Evolutionary conservation across 2,113 vertebrate genomes (phyloP), one percentile per base, ranked within the genome.

Genomic region (Sprattus sprattus): DNA sequence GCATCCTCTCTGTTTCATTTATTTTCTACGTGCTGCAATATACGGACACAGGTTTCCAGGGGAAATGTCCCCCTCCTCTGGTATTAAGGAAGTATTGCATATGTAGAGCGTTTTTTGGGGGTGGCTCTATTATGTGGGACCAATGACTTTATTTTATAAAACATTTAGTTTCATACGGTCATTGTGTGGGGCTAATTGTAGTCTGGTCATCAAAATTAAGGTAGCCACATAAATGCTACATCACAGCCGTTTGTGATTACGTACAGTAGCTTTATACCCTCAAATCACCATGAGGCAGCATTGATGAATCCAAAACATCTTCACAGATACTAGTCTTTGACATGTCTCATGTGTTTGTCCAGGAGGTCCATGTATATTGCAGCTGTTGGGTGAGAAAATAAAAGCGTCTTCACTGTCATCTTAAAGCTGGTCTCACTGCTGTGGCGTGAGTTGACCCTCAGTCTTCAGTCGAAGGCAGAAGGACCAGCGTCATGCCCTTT

Each of bases 11-110:
- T 85, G 89, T 45, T 89, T 84, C 89, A 89, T 91, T 89, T 92
- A 91, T 94, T 95, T 93, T 90, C 90, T 87, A 85, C 91, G 80
- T 86, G 91, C 93, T 95, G 94, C 93, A 94, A 94, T 94, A 92
- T 88, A 89, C 89, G 82, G 81, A 84, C 71, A 39, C 11, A 50
- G 60, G 15, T 64, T 28, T n/a, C 32, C n/a, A 5, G 39, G 71
- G 32, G 10, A 20, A 60, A 78, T 78, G 71, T 1, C 32, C 45
- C 67, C 82, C 54, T 39, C 86, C 84, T 9, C 81, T 85, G 86
- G 83, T 16, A 28, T 44, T 39, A 11, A 32, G 32, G 13, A 32
- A 78, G 71, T 13, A 78, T 67, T 5, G 10, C 64, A 67, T 25
- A 67, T 10, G 5, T 2, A 67, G 25, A n/a, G 22, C 15, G n/a